Evolutionary conservation across 2,113 vertebrate species (phyloP).

Genomic region (Cynocephalus volans): DNA sequence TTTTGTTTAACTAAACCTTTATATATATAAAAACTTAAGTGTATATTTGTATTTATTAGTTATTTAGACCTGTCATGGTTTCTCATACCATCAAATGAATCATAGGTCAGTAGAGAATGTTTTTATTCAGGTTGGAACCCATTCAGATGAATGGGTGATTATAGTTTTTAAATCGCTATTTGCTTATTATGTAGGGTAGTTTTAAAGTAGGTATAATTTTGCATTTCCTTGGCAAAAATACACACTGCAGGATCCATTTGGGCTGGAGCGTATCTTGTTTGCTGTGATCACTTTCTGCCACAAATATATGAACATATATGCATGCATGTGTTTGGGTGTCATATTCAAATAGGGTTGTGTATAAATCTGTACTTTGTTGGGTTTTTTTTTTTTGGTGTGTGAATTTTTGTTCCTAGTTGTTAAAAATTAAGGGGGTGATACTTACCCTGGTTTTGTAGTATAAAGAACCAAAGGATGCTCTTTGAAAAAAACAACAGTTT

Average conservation of each 20-base stretch:
- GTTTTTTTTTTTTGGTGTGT: constrained; percentile 1
- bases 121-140: constrained; percentile 44
- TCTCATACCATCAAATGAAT: constrained; percentile 43
- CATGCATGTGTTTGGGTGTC: not conserved
- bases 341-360: not conserved
- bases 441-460: constrained; percentile 76
- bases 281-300: not conserved
- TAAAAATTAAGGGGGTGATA: constrained; percentile 77
- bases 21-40: constrained; percentile 57
- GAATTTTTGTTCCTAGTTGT: constrained; percentile 73
- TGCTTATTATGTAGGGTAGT: not conserved
- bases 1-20: constrained; percentile 59
- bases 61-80: constrained; percentile 16
- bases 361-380: not conserved
- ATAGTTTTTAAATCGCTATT: constrained; percentile 45
- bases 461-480: constrained; percentile 75
- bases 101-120: constrained; percentile 10
- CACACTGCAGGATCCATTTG: not conserved
- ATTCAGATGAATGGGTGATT: not conserved
- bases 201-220: constrained; percentile 27
- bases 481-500: constrained; percentile 79
- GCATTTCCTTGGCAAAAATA: not conserved
- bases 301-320: not conserved
- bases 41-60: constrained; percentile 48
- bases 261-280: not conserved